Evolutionary conservation across 2,888 invertebrate species (phyloP), one percentile per base, ranked within the genome.

Genomic region (Smittia sp.): DNA sequence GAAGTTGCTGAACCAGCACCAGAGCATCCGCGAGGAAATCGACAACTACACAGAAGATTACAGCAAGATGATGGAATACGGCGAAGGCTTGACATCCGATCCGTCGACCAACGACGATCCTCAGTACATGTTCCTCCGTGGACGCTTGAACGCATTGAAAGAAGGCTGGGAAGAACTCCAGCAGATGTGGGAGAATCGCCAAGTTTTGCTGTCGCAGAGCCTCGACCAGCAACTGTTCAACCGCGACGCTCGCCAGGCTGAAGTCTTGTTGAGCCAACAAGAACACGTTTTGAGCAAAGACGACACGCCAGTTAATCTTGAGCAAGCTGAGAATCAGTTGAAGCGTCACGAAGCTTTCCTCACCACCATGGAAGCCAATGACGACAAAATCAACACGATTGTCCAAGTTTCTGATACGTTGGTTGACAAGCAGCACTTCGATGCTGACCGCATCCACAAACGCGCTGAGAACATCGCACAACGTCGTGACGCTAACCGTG

Each of bases 151-250:
- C 86, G 99, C 98, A 0, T 85, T 99, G 73, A 95, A 98, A 82
- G 97, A 98, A 84, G 99, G 99, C 74, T 99, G 99, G 99, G 95
- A 96, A 76, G 99, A 99, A 81, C 85, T 99, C 75, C 94, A 98
- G 80, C 96, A 98, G 84, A 99, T 99, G 99, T 99, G 99, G 98
- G 98, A 96, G 83, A 98, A 98, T 85, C 85, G 98, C 38, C 98
- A 99, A 81, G 92, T 95, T 78, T 84, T 98, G 77, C 85, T 99
- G 22, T 93, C 96, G 1, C 97, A 98, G 85, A 95, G 94, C 77
- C 87, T 99, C 77, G 97, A 98, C 82, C 87, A 95, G 78, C 96
- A 97, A 82, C 89, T 98, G 82, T 91, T 98, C 85, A 91, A 98
- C 83, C 88, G 98, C 1, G 99, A 99, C 82, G 97, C 97, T 15